phyloP scores from a whole-genome alignment of 1,140 invertebrate genomes.

The Drosophila eugracilis region DNA sequence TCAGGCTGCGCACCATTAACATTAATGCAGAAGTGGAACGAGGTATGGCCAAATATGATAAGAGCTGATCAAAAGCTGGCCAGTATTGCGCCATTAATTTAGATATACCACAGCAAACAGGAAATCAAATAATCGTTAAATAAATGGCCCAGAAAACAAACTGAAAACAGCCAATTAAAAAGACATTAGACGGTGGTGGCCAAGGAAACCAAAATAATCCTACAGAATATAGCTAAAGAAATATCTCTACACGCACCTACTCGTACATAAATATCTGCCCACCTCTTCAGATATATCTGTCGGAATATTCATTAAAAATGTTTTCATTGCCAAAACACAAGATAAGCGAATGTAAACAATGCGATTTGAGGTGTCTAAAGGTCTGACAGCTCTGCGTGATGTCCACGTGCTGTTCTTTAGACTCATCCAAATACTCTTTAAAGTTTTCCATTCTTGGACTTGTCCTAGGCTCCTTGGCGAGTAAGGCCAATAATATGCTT shows the following conservation, averaged over 20 bases:
- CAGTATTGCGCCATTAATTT: conserved; percentile 20
- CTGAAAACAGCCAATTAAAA: conserved; percentile 67
- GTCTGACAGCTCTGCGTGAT: conserved; percentile 39
- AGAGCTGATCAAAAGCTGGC: conserved; percentile 27
- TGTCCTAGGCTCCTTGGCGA: background rate
- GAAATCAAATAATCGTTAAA: conserved; percentile 55
- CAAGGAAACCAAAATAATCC: conserved; percentile 49
- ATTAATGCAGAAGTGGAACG: conserved; percentile 97
- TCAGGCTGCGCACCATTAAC: conserved; percentile 94
- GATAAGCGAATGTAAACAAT: conserved; percentile 71
- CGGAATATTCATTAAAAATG: conserved; percentile 32
- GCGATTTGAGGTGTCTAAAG: conserved; percentile 57
- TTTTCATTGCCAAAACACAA: conserved; percentile 68
- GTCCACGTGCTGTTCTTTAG: conserved; percentile 46
- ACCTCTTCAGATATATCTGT: conserved; percentile 26
- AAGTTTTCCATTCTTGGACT: background rate
- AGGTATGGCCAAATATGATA: conserved; percentile 86
- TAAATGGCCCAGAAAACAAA: conserved; percentile 39
- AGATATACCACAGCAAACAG: conserved; percentile 41
- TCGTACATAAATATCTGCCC: conserved; percentile 27
- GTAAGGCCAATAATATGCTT: background rate
- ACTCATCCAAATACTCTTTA: conserved; percentile 7
- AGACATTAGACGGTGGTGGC: conserved; percentile 60
- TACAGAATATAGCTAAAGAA: conserved; percentile 24
- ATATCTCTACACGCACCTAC: conserved; percentile 23